These are phyloP conservation scores for Meriones unguiculatus DNA, from an alignment of 2,113 vertebrate genomes.

Conservation along the genomic window DNA sequence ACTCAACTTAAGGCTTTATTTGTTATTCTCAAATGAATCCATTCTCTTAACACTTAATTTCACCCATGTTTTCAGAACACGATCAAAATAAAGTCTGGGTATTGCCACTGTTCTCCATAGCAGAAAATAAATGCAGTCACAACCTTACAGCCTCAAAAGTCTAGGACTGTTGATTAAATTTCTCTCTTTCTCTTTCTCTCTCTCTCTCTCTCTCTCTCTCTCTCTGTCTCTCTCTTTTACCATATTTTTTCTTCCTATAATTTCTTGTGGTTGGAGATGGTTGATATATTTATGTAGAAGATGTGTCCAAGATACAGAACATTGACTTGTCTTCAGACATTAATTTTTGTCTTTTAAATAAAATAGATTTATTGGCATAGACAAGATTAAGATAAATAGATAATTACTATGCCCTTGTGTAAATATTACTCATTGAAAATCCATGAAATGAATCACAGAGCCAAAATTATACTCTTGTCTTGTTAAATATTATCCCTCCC, in stretches of 20 bases:
- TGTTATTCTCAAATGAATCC: no score
- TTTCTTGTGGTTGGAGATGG: neutral
- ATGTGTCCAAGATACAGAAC: neutral
- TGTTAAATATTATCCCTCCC: neutral
- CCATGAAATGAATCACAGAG: neutral
- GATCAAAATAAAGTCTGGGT: no score
- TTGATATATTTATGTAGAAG: neutral
- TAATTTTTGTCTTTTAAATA: neutral
- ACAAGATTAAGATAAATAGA: neutral
- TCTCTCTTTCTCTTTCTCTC: no score
- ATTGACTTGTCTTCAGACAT: neutral
- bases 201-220: no score
- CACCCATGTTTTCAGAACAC: no score
- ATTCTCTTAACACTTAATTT: no score
- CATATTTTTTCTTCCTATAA: neutral
- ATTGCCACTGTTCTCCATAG: neutral
- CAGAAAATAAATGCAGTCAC: neutral
- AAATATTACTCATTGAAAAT: neutral
- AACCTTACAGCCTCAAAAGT: neutral
- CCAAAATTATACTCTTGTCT: neutral
- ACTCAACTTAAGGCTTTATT: no score
- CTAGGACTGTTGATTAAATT: neutral
- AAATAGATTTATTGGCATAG: neutral
- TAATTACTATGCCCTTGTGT: neutral
- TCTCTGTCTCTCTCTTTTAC: neutral